phyloP scores from a whole-genome alignment of 2,797 vertebrate genomes.

The Oreochromis grahami region DNA sequence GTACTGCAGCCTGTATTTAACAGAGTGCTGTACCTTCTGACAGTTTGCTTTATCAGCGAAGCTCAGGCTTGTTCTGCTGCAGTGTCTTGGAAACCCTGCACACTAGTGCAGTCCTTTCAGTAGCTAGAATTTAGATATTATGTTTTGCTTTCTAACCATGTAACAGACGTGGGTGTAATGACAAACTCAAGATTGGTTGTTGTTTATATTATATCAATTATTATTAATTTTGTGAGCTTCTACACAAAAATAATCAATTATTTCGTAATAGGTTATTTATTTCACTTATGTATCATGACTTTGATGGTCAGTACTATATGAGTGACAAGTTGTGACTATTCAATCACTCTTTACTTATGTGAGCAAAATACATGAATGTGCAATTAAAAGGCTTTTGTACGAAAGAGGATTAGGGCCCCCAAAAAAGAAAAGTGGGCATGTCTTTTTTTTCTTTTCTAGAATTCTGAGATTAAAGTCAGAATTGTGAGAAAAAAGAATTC shows the following conservation, averaged over 20 bases:
- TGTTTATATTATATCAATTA: neutral
- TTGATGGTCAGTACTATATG: neutral
- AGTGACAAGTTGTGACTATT: neutral
- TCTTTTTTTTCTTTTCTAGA: neutral
- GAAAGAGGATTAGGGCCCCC: neutral
- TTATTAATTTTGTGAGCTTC: neutral
- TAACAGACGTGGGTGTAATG: neutral
- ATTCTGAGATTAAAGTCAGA: neutral
- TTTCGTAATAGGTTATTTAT: neutral
- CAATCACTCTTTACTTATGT: neutral
- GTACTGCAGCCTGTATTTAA: neutral
- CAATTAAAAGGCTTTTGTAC: accelerated
- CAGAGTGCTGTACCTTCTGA: neutral
- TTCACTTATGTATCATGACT: neutral
- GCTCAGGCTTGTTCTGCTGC: neutral
- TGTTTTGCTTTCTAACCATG: neutral
- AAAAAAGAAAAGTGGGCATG: neutral
- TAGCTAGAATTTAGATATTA: neutral
- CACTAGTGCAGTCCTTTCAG: neutral
- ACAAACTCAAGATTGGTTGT: neutral
- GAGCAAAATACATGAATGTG: neutral
- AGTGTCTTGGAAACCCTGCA: neutral
- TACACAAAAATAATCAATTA: neutral
- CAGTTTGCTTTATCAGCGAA: neutral
- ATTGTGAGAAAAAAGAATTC: no score